Percentiles rank a stretch among this genome's conserved stretches.
These are phyloP conservation scores for Cephus runcator DNA, from an alignment of 2,888 invertebrate genomes.

Conservation along the genomic window DNA sequence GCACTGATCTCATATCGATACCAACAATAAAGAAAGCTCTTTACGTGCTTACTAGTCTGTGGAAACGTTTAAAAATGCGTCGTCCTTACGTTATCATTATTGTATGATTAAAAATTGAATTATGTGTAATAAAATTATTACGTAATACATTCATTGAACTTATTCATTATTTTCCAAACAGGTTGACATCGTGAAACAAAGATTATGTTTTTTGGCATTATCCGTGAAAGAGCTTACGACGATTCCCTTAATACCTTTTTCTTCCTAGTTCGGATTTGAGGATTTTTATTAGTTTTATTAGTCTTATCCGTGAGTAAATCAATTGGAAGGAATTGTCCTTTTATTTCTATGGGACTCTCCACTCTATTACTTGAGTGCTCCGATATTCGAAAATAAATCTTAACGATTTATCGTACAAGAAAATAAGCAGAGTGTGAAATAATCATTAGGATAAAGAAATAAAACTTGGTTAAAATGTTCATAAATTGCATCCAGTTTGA, in stretches of 20 bases:
- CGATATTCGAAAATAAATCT: neutral
- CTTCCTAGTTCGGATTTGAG: neutral
- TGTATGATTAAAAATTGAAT: neutral
- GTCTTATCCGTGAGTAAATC: neutral
- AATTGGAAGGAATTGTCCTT: neutral
- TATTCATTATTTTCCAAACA: neutral
- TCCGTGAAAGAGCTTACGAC: neutral
- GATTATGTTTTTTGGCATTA: neutral
- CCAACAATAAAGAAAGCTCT: neutral
- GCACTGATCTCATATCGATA: neutral
- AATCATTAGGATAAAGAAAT: neutral
- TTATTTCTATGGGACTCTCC: neutral
- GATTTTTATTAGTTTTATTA: neutral
- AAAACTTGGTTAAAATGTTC: neutral
- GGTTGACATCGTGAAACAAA: neutral
- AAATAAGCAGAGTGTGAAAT: neutral
- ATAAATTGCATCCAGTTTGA: neutral
- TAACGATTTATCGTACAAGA: neutral
- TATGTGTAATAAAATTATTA: neutral
- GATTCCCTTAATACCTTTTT: neutral
- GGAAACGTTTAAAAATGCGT: neutral
- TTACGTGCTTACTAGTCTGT: neutral
- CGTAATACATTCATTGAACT: too few species aligned
- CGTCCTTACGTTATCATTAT: neutral
- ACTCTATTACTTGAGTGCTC: neutral